Conservation (phyloP, 2,797 vertebrate genomes). For the Todus mexicanus region DNA sequence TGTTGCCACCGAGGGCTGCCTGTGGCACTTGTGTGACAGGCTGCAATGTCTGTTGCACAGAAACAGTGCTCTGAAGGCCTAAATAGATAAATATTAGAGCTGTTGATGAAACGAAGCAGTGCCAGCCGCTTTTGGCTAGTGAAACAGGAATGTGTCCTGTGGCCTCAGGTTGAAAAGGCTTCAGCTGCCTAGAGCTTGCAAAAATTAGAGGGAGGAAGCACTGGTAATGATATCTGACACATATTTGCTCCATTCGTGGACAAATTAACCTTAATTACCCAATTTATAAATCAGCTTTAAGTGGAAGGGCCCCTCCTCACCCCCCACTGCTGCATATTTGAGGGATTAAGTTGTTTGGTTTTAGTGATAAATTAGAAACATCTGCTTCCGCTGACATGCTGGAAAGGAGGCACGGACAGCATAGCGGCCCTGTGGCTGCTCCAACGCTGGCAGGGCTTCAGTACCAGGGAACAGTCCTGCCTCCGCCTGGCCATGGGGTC, state of each 20-base stretch:
- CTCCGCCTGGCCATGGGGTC: accelerated
- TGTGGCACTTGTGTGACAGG: neutral
- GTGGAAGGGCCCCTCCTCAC: neutral
- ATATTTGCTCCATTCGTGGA: neutral
- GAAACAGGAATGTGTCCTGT: neutral
- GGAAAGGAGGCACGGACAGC: neutral
- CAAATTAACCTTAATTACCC: conserved; percentile 42
- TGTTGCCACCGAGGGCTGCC: neutral
- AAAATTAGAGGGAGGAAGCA: neutral
- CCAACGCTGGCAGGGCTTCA: accelerated
- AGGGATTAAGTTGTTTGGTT: conserved; percentile 64
- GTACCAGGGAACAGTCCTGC: neutral
- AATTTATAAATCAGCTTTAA: conserved; percentile 39
- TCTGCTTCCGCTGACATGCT: conserved; percentile 7
- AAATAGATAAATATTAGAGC: neutral
- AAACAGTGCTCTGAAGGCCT: neutral
- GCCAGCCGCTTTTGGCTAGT: neutral
- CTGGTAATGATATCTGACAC: neutral
- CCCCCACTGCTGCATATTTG: conserved; percentile 45
- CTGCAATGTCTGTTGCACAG: neutral
- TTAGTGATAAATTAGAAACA: conserved; percentile 44
- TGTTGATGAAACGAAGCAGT: neutral
- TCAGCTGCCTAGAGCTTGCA: neutral
- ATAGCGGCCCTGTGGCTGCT: neutral
- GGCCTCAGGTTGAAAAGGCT: neutral